Conservation (phyloP, 2,113 vertebrate species). For the Tenebrosternarchus preto region DNA sequence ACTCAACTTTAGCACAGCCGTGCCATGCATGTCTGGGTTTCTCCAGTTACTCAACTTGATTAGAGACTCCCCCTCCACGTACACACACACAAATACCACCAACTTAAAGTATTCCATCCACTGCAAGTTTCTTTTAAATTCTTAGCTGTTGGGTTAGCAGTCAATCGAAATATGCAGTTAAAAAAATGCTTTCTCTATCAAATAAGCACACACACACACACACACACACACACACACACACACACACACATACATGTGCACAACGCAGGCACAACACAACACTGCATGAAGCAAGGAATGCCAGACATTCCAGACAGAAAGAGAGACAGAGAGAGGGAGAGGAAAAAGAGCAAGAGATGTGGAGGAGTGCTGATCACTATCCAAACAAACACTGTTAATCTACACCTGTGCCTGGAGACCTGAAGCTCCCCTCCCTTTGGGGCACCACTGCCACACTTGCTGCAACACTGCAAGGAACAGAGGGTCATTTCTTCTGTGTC, state of each 20-base stretch:
- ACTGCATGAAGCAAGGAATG: constrained; percentile 65
- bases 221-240: neutral
- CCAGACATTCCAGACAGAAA: constrained; percentile 64
- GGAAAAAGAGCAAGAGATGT: constrained; percentile 36
- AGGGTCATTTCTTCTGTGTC: constrained; percentile 39
- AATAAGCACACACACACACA: constrained; percentile 33
- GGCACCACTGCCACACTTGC: constrained; percentile 12
- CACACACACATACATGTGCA: constrained; percentile 4
- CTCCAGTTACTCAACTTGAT: constrained; percentile 63
- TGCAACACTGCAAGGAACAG: constrained; percentile 25
- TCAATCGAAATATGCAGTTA: constrained; percentile 56
- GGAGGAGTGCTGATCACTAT: constrained; percentile 53
- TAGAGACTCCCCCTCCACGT: constrained; percentile 58
- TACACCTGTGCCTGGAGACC: constrained; percentile 54
- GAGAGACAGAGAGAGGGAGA: constrained; percentile 35
- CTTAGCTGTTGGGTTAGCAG: constrained; percentile 65
- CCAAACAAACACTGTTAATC: constrained; percentile 62
- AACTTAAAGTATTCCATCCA: constrained; percentile 56
- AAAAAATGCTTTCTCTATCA: constrained; percentile 11
- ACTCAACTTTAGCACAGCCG: constrained; percentile 44
- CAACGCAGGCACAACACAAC: constrained; percentile 58
- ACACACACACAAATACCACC: too few species aligned
- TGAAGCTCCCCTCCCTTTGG: constrained; percentile 1
- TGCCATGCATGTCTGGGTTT: constrained; percentile 66
- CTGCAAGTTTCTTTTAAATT: constrained; percentile 59